Base-by-base conservation (phyloP, 2,888 invertebrate genomes). In the Trachelus iudaicus region DNA sequence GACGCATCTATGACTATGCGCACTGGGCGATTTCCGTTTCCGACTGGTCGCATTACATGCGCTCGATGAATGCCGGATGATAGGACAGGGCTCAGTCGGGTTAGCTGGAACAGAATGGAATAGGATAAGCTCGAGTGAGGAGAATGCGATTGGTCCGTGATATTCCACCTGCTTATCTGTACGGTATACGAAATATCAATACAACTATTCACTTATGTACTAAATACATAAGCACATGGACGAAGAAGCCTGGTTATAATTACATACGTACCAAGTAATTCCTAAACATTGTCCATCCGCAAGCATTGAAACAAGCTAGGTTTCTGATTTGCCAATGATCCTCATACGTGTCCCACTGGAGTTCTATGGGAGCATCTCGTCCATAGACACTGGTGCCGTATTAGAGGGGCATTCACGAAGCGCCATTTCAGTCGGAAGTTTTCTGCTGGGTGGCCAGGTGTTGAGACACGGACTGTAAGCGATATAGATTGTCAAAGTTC, bases 401-500 rank as follows among this genome's bases (percentile, higher is more conserved):
- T 56, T 23, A 56, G 56, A 56, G 56, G 56, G 23, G 56, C 56
- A 56, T 56, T 56, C 56, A 56, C 56, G 56, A 23, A 23, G 15
- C 56, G 56, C 56, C 56, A 56, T 56, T 56, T 56, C 9, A 56
- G 56, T 75, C 69, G 73, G 73, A 86, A 87, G 82, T 87, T 87
- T 87, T 86, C 85, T 81, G 82, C 80, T 81, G 81, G 82, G 83
- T 84, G 79, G 88, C 87, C 88, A 86, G 88, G 88, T 88, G 88
- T 86, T 83, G 85, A 85, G 85, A 89, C 89, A 89, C 86, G 85
- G 80, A 82, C 83, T 85, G 83, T 82, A 85, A 86, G 84, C 85
- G 85, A 85, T 86, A 89, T 88, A 88, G 87, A 89, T 89, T 88
- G 88, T 88, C 86, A 85, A 89, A 89, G 87, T 89, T 89, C 82